phyloP scores from a whole-genome alignment of 1,140 invertebrate species.

The Hyphantria cunea region DNA sequence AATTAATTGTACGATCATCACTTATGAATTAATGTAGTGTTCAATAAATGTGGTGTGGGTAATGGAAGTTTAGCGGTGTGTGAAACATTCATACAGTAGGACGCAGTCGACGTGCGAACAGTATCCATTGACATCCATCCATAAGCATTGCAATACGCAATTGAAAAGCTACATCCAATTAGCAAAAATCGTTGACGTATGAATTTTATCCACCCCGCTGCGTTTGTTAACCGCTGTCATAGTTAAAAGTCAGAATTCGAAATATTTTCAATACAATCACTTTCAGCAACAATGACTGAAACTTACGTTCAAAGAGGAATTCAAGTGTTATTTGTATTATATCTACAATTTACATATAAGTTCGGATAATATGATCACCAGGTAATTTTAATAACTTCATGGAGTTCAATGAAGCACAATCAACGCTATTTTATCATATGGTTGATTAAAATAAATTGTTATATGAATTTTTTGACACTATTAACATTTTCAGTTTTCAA shows the following conservation, averaged over 20 bases:
- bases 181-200: constrained; percentile 62
- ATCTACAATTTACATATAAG: no score
- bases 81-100: constrained; percentile 41
- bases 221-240: constrained; percentile 60
- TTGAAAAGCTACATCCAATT: constrained; percentile 72
- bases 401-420: no score
- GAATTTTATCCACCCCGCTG: constrained; percentile 44
- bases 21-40: constrained; percentile 39
- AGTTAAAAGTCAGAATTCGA: constrained; percentile 45
- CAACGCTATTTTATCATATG: no score
- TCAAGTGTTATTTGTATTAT: no score
- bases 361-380: no score
- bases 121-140: constrained; percentile 24
- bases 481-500: no score
- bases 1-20: constrained; percentile 38
- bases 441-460: no score
- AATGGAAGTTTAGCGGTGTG: constrained; percentile 40
- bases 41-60: constrained; percentile 33
- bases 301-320: no score
- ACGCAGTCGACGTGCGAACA: constrained; percentile 27
- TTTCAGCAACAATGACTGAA: no score
- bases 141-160: constrained; percentile 34
- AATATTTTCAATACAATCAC: constrained; percentile 17
- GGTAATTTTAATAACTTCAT: no score
- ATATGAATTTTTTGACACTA: no score